phyloP scores from a whole-genome alignment of 2,113 vertebrate genomes.

The Burhinus bistriatus region DNA sequence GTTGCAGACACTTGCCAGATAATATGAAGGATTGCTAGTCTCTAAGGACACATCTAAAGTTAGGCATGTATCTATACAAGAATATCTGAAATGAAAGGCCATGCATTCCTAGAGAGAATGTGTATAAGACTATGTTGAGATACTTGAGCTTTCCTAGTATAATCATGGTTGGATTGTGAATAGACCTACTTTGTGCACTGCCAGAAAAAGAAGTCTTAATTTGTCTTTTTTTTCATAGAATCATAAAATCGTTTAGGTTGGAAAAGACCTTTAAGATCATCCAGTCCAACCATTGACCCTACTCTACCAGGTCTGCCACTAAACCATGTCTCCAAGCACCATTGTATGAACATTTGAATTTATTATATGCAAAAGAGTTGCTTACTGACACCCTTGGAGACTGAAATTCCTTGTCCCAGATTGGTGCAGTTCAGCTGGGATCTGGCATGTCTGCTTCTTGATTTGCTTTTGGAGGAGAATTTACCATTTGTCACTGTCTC shows the following conservation, averaged over 20 bases:
- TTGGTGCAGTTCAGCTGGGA: neutral
- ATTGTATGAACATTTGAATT: neutral
- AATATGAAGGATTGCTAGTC: neutral
- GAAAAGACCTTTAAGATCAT: no score
- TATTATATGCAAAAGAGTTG: neutral
- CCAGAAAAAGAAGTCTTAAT: neutral
- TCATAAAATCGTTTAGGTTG: no score
- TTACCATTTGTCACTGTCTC: neutral
- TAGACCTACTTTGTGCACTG: neutral
- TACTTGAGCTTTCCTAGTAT: neutral
- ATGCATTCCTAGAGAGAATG: neutral
- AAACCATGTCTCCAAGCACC: no score
- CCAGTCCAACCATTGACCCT: no score
- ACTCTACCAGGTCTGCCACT: no score
- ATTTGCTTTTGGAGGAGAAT: neutral
- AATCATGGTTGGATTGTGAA: neutral
- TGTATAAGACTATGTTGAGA: neutral
- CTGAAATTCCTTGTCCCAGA: neutral
- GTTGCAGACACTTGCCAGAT: neutral
- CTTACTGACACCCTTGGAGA: neutral
- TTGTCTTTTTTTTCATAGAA: neutral
- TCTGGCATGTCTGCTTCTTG: neutral
- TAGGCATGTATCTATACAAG: neutral
- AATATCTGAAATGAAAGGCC: neutral
- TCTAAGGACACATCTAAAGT: neutral